These are phyloP conservation scores for Leucoma salicis DNA, from an alignment of 2,888 invertebrate genomes.

Conservation along the genomic window DNA sequence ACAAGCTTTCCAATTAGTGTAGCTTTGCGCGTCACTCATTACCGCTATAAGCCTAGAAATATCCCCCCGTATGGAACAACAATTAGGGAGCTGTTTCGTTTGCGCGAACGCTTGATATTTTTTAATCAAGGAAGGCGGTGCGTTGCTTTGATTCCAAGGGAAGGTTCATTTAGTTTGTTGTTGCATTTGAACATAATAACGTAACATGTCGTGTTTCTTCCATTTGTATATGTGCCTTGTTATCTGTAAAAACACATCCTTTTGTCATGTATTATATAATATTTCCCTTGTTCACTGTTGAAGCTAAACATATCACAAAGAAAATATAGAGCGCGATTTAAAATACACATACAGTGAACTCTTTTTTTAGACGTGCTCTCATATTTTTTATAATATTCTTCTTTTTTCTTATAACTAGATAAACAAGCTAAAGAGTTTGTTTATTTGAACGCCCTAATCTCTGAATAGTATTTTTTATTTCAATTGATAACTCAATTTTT, in stretches of 20 bases:
- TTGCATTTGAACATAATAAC: slow-evolving; percentile 5
- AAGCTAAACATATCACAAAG: neutral
- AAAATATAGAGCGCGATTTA: neutral
- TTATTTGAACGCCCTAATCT: too few relatives aligned
- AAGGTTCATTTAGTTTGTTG: slow-evolving; percentile 15
- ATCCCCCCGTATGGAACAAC: slow-evolving; percentile 30
- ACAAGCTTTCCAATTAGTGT: slow-evolving; percentile 40
- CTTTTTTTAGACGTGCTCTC: neutral
- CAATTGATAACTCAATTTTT: too few relatives aligned
- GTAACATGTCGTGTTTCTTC: neutral
- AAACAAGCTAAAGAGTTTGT: too few relatives aligned
- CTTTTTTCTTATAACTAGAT: too few relatives aligned
- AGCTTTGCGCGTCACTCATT: slow-evolving; percentile 37
- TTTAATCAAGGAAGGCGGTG: slow-evolving; percentile 29
- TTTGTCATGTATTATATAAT: neutral
- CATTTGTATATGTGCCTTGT: neutral
- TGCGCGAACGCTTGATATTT: slow-evolving; percentile 25
- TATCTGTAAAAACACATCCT: neutral
- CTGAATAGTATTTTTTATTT: too few relatives aligned
- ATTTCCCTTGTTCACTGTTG: neutral
- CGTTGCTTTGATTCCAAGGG: slow-evolving; percentile 20
- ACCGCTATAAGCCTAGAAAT: slow-evolving; percentile 34
- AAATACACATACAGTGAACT: neutral
- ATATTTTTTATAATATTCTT: too few relatives aligned
- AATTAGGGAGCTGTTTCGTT: slow-evolving; percentile 26